Percentiles rank a stretch among this genome's conserved stretches.
Evolutionary conservation across 2,797 vertebrate species (phyloP).

Genomic region (Chelon labrosus): DNA sequence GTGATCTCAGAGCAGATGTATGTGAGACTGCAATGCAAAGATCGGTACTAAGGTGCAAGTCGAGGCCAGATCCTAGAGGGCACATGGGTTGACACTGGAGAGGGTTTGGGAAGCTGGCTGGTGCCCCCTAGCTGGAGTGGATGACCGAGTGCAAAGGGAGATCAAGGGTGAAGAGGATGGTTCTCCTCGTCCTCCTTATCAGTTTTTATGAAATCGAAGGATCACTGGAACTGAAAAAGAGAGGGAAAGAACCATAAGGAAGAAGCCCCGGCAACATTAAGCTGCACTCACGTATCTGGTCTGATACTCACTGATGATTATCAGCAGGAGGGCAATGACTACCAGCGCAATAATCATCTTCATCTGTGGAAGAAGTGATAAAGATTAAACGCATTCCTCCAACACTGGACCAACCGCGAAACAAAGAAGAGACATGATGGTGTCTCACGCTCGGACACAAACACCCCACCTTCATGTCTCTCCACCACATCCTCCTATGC

Average conservation of each 20-base stretch:
- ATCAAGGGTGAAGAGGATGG: conserved; percentile 44
- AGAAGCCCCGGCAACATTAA: no score
- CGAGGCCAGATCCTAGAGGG: conserved; percentile 36
- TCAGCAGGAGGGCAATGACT: conserved; percentile 89
- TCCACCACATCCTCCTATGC: conserved; percentile 98
- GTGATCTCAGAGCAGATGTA: conserved; percentile 49
- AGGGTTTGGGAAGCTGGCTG: conserved; percentile 51
- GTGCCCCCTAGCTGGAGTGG: conserved; percentile 66
- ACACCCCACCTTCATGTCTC: conserved; percentile 91
- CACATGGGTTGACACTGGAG: conserved; percentile 43
- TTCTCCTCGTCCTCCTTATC: conserved; percentile 13
- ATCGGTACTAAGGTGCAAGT: conserved; percentile 56
- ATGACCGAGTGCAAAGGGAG: conserved; percentile 65
- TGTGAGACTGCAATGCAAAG: conserved; percentile 35
- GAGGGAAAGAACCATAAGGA: background rate
- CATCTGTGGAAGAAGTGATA: conserved; percentile 85
- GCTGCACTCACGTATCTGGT: background rate
- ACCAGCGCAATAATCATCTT: conserved; percentile 93
- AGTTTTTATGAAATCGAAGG: conserved; percentile 88
- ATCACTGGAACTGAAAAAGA: conserved; percentile 90
- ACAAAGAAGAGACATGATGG: background rate
- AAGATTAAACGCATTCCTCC: conserved; percentile 5
- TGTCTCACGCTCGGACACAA: background rate
- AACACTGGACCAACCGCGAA: background rate
- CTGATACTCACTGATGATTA: conserved; percentile 93